Evolutionary conservation across 2,888 invertebrate species (phyloP), one percentile per base, ranked within the genome.

Genomic region (Drosophila incognita): DNA sequence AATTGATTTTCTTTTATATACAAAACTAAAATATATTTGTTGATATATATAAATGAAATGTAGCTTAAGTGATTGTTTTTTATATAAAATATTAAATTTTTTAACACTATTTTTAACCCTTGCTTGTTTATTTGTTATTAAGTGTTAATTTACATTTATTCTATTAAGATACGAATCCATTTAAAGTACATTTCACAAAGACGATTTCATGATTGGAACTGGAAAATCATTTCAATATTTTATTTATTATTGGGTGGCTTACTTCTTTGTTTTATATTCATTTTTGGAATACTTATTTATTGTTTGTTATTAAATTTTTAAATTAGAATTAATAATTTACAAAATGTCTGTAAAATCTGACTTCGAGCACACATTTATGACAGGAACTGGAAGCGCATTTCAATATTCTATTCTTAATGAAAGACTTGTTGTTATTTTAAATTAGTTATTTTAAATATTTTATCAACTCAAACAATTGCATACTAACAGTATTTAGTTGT

Each of bases 1-100:
- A 46, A 24, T 24, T 46, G 15, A 4, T 15, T 46, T 46, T 15
- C 24, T 24, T 46, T 46, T 5, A 21, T 42, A 11, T 1, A 21
- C 11, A 42, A 42, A 42, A 21, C 0, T 21, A 21, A 42, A 21
- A 21, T 5, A 0, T 21, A 21, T 42, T 11, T 11, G 0, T 42
- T 46, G 0, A 4, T 7, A 15, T 15, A 4, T 21, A 46, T 15
- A 15, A 21, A 4, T 46, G 2, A 3, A 13, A 21, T 13, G 3
- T 21, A 21, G n/a, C 4, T n/a, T 40, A 10, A 40, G 4, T 40
- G 10, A 40, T 10, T 10, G n/a, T n/a, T 40, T 40, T 40, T 1
- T 1, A 21, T 21, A 0, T 4, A 8, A 8, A 13, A 13, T 4
- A 8, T 10, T 13, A 0, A 0, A 4, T 4, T 46, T 6, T 21